Conservation (phyloP, 2,113 vertebrate genomes). For the Cyprinodon tularosa region DNA sequence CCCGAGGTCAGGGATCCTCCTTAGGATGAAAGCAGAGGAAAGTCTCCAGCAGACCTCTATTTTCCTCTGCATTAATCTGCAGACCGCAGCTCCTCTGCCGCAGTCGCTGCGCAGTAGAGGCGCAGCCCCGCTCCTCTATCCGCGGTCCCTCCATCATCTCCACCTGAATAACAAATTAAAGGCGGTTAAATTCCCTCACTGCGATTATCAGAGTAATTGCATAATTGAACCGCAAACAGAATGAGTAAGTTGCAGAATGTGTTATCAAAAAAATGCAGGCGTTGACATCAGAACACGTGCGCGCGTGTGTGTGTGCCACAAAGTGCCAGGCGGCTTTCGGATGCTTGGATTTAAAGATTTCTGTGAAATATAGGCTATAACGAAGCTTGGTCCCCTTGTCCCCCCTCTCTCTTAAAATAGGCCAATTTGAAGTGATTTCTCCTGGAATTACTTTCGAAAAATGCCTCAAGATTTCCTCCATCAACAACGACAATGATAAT, state of each 20-base stretch:
- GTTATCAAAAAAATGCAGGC: constrained; percentile 65
- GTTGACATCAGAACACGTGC: constrained; percentile 59
- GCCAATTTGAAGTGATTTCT: constrained; percentile 84
- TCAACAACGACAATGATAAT: constrained; percentile 84
- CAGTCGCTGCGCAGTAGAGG: constrained; percentile 57
- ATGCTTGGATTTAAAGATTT: constrained; percentile 77
- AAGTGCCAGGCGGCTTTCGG: constrained; percentile 64
- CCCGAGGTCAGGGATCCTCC: constrained; percentile 48
- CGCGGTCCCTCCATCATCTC: constrained; percentile 61
- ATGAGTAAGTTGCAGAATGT: constrained; percentile 69
- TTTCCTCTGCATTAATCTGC: constrained; percentile 50
- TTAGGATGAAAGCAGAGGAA: constrained; percentile 31
- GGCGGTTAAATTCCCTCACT: constrained; percentile 70
- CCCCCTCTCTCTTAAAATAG: constrained; percentile 70
- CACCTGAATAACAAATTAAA: constrained; percentile 79
- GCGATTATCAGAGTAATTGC: constrained; percentile 74
- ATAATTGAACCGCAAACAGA: constrained; percentile 70
- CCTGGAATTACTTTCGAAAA: constrained; percentile 80
- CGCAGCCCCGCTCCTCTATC: constrained; percentile 53
- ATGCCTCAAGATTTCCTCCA: constrained; percentile 81
- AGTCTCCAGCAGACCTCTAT: constrained; percentile 54
- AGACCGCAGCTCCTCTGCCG: constrained; percentile 51
- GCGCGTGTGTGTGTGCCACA: constrained; percentile 54
- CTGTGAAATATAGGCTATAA: constrained; percentile 80
- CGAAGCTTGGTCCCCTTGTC: constrained; percentile 73